These are phyloP conservation scores for Lycodopsis pacificus DNA, from an alignment of 2,797 vertebrate genomes.

Conservation along the genomic window DNA sequence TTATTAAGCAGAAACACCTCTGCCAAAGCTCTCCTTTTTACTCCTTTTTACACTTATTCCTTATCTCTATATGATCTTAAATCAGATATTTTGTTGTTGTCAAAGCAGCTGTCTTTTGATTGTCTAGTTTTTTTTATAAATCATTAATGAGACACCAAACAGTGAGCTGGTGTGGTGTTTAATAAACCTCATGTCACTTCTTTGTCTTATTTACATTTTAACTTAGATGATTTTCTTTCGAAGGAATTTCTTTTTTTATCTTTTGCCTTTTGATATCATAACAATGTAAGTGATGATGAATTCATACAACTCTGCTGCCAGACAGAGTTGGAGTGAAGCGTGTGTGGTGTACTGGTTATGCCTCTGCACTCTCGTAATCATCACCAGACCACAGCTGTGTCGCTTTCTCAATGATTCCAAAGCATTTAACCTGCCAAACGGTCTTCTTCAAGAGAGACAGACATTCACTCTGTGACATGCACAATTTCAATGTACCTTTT, in stretches of 20 bases:
- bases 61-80: conserved; percentile 15
- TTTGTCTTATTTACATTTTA: conserved; percentile 13
- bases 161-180: conserved; percentile 24
- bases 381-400: conserved; percentile 19
- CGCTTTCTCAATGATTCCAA: conserved; percentile 45
- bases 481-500: conserved; percentile 51
- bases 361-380: conserved; percentile 49
- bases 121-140: conserved; percentile 24
- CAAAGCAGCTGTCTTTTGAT: background rate
- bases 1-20: conserved; percentile 6
- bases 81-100: conserved; percentile 26
- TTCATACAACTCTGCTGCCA: conserved; percentile 15
- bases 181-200: background rate
- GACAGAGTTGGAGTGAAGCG: conserved; percentile 32
- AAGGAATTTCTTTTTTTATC: conserved; percentile 13
- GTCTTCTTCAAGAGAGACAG: conserved; percentile 26
- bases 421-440: conserved; percentile 48
- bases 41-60: background rate
- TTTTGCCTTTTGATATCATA: conserved; percentile 33
- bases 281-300: conserved; percentile 30
- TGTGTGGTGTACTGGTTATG: conserved; percentile 67
- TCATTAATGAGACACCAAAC: conserved; percentile 12
- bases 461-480: conserved; percentile 44
- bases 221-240: conserved; percentile 33
- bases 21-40: conserved; percentile 39